These are phyloP conservation scores for Propithecus coquereli DNA, from an alignment of 2,113 vertebrate genomes.

Conservation along the genomic window DNA sequence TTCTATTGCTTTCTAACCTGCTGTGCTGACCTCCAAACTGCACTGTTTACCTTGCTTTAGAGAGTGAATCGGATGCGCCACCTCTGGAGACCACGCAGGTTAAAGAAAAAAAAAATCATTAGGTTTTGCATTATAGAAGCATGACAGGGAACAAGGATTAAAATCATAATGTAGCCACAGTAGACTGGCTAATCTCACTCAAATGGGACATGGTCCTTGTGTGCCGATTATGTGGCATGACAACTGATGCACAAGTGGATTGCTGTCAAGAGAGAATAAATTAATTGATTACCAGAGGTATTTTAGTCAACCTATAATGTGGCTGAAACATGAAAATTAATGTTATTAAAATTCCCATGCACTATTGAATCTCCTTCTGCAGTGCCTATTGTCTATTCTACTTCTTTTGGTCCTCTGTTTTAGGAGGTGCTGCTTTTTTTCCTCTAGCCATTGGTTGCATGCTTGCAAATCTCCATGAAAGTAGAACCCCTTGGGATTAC, in stretches of 20 bases:
- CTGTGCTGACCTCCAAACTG: slow-evolving; percentile 56
- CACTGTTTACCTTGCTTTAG: slow-evolving; percentile 50
- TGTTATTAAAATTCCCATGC: slow-evolving; percentile 33
- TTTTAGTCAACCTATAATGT: not conserved
- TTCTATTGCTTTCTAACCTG: slow-evolving; percentile 44
- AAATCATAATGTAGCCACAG: not conserved
- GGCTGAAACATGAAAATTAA: slow-evolving; percentile 26
- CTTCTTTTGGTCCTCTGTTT: not conserved
- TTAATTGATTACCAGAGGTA: slow-evolving; percentile 35
- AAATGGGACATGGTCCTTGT: not conserved
- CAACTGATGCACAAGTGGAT: not conserved
- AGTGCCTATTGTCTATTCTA: not conserved
- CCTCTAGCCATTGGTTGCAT: not conserved
- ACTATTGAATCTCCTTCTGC: not conserved
- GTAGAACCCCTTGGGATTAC: slow-evolving; percentile 16
- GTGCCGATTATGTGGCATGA: not conserved
- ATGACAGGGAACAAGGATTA: not conserved
- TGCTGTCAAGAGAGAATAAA: slow-evolving; percentile 38
- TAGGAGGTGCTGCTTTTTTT: not conserved
- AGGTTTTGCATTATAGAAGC: slow-evolving; percentile 52
- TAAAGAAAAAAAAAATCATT: slow-evolving; percentile 52
- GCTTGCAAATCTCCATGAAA: slow-evolving; percentile 16
- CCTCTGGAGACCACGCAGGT: slow-evolving; percentile 47
- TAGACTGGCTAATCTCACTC: slow-evolving; percentile 37
- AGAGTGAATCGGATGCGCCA: slow-evolving; percentile 30